These are phyloP conservation scores for Hirtodrosophila confusa DNA, from an alignment of 2,888 invertebrate genomes.

Conservation along the genomic window DNA sequence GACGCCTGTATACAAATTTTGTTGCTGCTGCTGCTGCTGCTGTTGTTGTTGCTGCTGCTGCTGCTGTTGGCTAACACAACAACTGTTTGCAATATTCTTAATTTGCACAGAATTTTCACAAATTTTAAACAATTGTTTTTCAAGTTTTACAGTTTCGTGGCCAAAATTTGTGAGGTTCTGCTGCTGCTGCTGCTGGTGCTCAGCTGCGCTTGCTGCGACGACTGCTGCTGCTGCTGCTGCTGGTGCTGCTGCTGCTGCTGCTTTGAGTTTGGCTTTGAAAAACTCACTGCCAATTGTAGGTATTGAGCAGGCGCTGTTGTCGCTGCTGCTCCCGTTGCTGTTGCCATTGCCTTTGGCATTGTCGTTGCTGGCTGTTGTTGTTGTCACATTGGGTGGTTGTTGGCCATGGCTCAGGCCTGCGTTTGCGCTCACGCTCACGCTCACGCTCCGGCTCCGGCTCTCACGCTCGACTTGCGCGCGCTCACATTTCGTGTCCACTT, in stretches of 20 bases:
- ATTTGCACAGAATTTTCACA: constrained; percentile 36
- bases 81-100: background rate
- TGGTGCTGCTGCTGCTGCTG: constrained; percentile 44
- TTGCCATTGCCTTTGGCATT: constrained; percentile 30
- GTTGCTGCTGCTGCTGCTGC: constrained; percentile 12
- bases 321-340: constrained; percentile 27
- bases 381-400: constrained; percentile 68
- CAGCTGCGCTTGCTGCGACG: constrained; percentile 75
- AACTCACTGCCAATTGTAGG: constrained; percentile 72
- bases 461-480: constrained; percentile 76
- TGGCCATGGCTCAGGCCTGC: constrained; percentile 55
- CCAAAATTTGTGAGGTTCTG: constrained; percentile 31
- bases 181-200: constrained; percentile 71
- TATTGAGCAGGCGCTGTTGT: constrained; percentile 64
- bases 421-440: constrained; percentile 63
- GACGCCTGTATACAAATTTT: constrained; percentile 40
- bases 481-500: constrained; percentile 70
- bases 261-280: constrained; percentile 72
- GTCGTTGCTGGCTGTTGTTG: constrained; percentile 37
- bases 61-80: constrained; percentile 11
- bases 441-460: constrained; percentile 50
- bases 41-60: constrained; percentile 9
- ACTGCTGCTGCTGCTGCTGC: constrained; percentile 51
- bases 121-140: constrained; percentile 28
- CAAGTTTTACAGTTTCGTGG: constrained; percentile 2